phyloP scores from a whole-genome alignment of 2,797 vertebrate species.

The Sebastes variabilis region DNA sequence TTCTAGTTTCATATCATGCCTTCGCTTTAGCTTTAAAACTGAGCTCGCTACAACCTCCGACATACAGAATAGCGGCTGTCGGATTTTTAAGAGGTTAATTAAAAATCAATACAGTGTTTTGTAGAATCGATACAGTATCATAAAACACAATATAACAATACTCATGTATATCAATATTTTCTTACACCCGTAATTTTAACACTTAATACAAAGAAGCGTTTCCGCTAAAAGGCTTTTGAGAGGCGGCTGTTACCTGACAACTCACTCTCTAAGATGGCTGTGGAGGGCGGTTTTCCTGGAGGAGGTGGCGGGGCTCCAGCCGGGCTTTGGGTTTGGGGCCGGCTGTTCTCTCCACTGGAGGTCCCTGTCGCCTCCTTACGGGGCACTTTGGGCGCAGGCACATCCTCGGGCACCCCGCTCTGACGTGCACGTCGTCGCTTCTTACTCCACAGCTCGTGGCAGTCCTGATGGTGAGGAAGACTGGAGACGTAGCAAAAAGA shows the following conservation, averaged over 20 bases:
- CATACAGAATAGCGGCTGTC: too few relatives aligned
- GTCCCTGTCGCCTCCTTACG: constrained; percentile 89
- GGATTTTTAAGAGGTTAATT: too few relatives aligned
- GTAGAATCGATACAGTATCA: too few relatives aligned
- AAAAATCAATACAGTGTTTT: too few relatives aligned
- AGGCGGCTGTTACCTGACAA: constrained; percentile 72
- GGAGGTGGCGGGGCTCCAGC: constrained; percentile 76
- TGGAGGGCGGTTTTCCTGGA: constrained; percentile 66
- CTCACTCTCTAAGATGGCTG: constrained; percentile 72
- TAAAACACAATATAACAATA: too few relatives aligned
- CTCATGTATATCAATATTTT: too few relatives aligned
- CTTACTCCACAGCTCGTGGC: constrained; percentile 98
- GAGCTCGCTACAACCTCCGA: too few relatives aligned
- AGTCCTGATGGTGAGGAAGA: constrained; percentile 97
- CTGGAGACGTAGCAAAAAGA: constrained; percentile 64
- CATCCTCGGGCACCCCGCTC: constrained; percentile 90
- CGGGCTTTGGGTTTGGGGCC: constrained; percentile 82
- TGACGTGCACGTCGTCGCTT: constrained; percentile 94
- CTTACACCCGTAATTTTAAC: background rate
- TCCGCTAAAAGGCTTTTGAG: background rate
- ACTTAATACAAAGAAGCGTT: background rate
- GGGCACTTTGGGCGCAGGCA: constrained; percentile 89
- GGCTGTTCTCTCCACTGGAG: constrained; percentile 89
- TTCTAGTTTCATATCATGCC: too few relatives aligned
- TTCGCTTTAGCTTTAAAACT: too few relatives aligned